Percentiles rank a stretch among this genome's conserved stretches.
These are phyloP conservation scores for Aphodius sticticus DNA, from an alignment of 2,888 invertebrate species.

Conservation along the genomic window DNA sequence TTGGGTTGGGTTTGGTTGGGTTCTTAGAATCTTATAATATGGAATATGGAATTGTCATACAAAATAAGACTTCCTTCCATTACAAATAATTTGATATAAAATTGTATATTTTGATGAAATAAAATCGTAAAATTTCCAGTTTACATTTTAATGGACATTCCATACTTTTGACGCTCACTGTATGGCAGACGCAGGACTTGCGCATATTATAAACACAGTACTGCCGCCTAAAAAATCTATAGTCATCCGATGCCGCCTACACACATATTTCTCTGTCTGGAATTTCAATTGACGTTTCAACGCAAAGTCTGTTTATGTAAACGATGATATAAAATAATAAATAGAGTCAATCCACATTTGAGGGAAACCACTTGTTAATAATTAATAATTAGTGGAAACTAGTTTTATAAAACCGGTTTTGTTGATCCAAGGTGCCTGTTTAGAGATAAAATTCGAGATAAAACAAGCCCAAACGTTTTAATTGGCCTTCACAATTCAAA, in stretches of 20 bases:
- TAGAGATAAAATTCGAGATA: neutral
- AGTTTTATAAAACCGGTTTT: neutral
- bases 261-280: slow-evolving; percentile 31
- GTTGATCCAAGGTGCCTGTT: neutral
- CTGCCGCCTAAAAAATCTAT: slow-evolving; percentile 6
- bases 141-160: neutral
- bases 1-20: too few relatives aligned
- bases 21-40: too few relatives aligned
- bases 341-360: neutral
- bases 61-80: too few relatives aligned
- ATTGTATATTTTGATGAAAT: neutral
- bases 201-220: neutral
- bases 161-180: neutral
- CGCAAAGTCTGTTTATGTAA: neutral
- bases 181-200: slow-evolving; percentile 5
- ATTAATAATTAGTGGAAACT: neutral
- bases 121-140: neutral
- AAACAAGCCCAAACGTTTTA: neutral
- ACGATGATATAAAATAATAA: slow-evolving; percentile 4
- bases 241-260: slow-evolving; percentile 37
- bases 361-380: neutral
- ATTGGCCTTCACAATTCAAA: neutral
- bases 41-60: too few relatives aligned
- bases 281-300: neutral
- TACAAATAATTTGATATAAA: neutral